A percentile compares a stretch with the other conserved stretches of the same genome.
phyloP scores from a whole-genome alignment of 2,888 invertebrate species.

The Drosophila infuscata region DNA sequence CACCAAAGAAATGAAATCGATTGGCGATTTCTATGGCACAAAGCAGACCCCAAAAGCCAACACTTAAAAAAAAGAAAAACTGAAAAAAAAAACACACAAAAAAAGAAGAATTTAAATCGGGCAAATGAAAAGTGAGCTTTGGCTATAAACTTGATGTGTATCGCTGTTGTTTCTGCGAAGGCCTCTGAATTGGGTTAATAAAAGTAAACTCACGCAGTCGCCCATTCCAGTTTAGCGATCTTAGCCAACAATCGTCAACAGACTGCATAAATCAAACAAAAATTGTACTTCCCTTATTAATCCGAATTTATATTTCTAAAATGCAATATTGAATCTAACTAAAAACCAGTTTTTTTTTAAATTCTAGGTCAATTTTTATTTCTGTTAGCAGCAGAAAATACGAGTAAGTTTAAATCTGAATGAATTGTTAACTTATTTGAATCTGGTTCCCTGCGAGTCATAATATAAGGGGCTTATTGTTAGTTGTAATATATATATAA shows the following conservation, averaged over 20 bases:
- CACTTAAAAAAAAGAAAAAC: constrained; percentile 36
- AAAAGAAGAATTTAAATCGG: constrained; percentile 7
- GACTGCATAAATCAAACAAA: neutral
- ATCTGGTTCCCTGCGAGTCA: too few relatives aligned
- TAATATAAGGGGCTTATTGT: too few relatives aligned
- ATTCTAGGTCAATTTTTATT: too few relatives aligned
- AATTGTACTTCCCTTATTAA: neutral
- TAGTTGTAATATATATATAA: too few relatives aligned
- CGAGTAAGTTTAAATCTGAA: too few relatives aligned
- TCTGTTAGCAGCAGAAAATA: too few relatives aligned
- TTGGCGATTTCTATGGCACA: constrained; percentile 70
- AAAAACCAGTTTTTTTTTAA: neutral
- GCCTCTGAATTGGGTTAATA: constrained; percentile 15
- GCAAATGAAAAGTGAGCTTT: constrained; percentile 50
- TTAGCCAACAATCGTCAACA: constrained; percentile 1
- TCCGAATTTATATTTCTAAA: neutral
- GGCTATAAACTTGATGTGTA: constrained; percentile 37
- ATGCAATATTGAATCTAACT: neutral
- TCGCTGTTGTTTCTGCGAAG: constrained; percentile 17
- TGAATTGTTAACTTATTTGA: neutral
- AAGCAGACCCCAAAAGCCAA: constrained; percentile 42
- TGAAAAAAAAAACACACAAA: neutral
- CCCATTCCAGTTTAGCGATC: neutral
- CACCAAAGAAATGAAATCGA: constrained; percentile 62
- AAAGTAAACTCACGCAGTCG: neutral